Evolutionary conservation across 2,888 invertebrate species (phyloP).

Genomic region (Drosophila subquinaria): DNA sequence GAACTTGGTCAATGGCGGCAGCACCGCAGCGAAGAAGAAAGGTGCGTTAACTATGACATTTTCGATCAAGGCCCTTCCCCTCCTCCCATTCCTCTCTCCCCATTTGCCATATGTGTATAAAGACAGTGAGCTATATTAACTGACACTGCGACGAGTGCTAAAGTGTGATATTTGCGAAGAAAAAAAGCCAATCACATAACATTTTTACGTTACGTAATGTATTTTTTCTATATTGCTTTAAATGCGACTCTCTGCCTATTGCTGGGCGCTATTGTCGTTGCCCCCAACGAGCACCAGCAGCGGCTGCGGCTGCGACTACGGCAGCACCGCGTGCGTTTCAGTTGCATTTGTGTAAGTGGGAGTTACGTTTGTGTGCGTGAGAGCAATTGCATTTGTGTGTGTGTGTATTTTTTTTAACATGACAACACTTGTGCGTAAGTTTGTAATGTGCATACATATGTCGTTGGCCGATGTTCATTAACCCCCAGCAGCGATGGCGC

Average conservation of each 20-base stretch:
- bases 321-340: slow-evolving; percentile 58
- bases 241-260: slow-evolving; percentile 60
- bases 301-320: slow-evolving; percentile 7
- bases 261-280: slow-evolving; percentile 54
- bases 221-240: slow-evolving; percentile 76
- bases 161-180: slow-evolving; percentile 48
- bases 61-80: slow-evolving; percentile 23
- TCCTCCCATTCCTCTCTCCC: neutral
- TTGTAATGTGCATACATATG: slow-evolving; percentile 27
- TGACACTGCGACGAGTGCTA: slow-evolving; percentile 3
- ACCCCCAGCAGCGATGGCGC: slow-evolving; percentile 59
- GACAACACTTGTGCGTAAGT: slow-evolving; percentile 33
- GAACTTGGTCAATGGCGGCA: slow-evolving; percentile 78
- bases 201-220: slow-evolving; percentile 77
- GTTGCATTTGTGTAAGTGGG: slow-evolving; percentile 57
- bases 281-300: slow-evolving; percentile 30
- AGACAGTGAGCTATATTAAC: slow-evolving; percentile 12
- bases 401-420: slow-evolving; percentile 48
- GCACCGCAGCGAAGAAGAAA: slow-evolving; percentile 76
- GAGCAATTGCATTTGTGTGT: slow-evolving; percentile 8
- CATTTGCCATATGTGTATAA: neutral
- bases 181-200: slow-evolving; percentile 74
- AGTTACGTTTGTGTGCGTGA: slow-evolving; percentile 37
- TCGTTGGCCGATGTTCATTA: slow-evolving; percentile 71
- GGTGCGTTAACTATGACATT: slow-evolving; percentile 72